Evolutionary conservation across 2,797 vertebrate genomes (phyloP).

Genomic region (Vultur gryphus): DNA sequence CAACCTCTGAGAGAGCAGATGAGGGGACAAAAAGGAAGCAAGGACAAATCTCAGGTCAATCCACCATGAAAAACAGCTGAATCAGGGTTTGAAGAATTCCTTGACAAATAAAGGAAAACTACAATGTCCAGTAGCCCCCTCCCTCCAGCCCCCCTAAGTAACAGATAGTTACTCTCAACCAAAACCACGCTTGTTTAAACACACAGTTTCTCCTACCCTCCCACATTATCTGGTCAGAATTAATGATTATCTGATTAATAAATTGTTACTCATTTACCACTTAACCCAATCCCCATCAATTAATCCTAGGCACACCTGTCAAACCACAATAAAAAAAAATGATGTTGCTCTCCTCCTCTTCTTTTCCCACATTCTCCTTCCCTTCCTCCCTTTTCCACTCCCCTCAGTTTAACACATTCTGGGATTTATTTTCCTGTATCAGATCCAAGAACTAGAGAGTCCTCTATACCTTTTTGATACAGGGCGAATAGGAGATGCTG

Average conservation of each 20-base stretch:
- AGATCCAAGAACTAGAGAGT: not conserved
- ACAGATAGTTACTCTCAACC: not conserved
- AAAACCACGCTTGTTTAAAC: not conserved
- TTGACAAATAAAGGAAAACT: not conserved
- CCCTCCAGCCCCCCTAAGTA: not conserved
- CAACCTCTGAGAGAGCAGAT: not conserved
- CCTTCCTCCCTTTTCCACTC: not conserved
- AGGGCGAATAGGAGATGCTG: not conserved
- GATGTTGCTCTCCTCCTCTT: not conserved
- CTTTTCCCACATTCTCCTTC: slow-evolving; percentile 27
- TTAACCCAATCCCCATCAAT: not conserved
- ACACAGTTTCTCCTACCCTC: not conserved
- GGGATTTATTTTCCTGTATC: not conserved
- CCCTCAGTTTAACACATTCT: not conserved
- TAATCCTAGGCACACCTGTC: not conserved
- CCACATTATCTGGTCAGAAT: slow-evolving; percentile 13
- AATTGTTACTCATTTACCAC: slow-evolving; percentile 22
- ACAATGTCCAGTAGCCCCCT: not conserved
- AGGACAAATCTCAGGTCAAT: not conserved
- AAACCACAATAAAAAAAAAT: not conserved
- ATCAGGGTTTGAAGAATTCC: not conserved
- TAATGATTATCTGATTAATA: slow-evolving; percentile 19
- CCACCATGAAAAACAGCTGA: not conserved
- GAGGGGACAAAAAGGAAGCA: not conserved
- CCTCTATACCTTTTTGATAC: not conserved